A percentile compares a stretch with the other conserved stretches of the same genome.
Evolutionary conservation across 2,797 vertebrate species (phyloP).

Genomic region (Podarcis siculus): DNA sequence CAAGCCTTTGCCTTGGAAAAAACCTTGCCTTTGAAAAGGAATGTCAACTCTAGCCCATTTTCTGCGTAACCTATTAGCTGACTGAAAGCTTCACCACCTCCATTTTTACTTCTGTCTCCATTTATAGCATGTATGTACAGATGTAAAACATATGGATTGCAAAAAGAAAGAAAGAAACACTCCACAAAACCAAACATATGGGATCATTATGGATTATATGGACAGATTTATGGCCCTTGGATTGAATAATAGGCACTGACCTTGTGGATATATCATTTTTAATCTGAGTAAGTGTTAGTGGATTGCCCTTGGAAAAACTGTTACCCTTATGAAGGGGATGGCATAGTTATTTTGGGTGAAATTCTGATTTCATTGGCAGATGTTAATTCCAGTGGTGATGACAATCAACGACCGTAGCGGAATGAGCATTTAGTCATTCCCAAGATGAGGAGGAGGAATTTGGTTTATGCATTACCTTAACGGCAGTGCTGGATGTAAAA

Average conservation of each 20-base stretch:
- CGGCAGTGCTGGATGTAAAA: neutral
- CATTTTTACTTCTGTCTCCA: constrained; percentile 21
- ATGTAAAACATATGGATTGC: constrained; percentile 10
- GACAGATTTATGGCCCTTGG: constrained; percentile 34
- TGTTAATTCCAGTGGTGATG: neutral
- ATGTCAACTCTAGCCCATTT: neutral
- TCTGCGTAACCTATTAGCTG: constrained; percentile 14
- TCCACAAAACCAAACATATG: constrained; percentile 15
- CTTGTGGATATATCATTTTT: constrained; percentile 47
- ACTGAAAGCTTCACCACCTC: constrained; percentile 14
- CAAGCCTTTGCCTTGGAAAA: constrained; percentile 25
- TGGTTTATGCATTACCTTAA: neutral
- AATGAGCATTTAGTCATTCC: constrained; percentile 4
- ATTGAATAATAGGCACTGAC: constrained; percentile 52
- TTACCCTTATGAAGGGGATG: constrained; percentile 6
- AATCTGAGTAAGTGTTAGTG: constrained; percentile 33
- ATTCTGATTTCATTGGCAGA: neutral
- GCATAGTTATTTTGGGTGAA: neutral
- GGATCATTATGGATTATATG: constrained; percentile 43
- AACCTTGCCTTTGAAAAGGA: constrained; percentile 1
- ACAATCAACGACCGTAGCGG: neutral
- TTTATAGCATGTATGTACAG: neutral
- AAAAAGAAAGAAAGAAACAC: neutral
- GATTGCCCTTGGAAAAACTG: constrained; percentile 38
- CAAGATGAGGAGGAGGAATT: neutral